Base-by-base conservation (phyloP, 2,888 invertebrate genomes). In the Ichneumoninae sp. region DNA sequence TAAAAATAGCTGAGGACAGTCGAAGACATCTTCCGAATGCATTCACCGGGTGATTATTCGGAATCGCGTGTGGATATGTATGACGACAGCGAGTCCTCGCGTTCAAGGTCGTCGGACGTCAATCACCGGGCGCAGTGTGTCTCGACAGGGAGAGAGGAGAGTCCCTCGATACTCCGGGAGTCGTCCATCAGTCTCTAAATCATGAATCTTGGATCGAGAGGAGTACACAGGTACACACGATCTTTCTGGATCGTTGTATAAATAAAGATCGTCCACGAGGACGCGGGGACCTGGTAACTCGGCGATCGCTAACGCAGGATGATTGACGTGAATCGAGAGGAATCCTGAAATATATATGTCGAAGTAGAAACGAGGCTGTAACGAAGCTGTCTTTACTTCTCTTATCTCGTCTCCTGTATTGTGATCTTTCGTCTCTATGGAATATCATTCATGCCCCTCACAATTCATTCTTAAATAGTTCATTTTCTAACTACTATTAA, bases 281-380 rank as follows among this genome's bases (percentile, higher is more conserved):
- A 40, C 8, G 54, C 52, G 82, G 13, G 13, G 22, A 26, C 26
- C 13, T 22, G 22, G 57, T 57, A 57, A 68, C 50, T 66, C 69
- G 44, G 30, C 40, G 54, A 16, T 33, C 69, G 19, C 57, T 57
- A 57, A 44, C 54, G 19, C 33, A 57, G 60, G 60, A 77, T 69
- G 69, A 77, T 77, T 81, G 79, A 88, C 77, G 33, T 60, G 81
- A 81, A 87, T 74, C 83, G 80, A 82, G 74, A 22, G 33, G 65
- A 70, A 69, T 70, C 30, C 33, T 40, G 47, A 36, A 63, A 60
- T 69, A 57, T 52, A 70, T 47, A 36, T 40, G 19, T 71, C 74
- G 50, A 75, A 54, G 22, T 7, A 33, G 30, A 16, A 71, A 70
- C 36, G 69, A 87, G 83, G 81, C 85, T 65, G 26, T 54, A 74